These are phyloP conservation scores for Parochlus steinenii DNA, from an alignment of 2,888 invertebrate species.

Conservation along the genomic window DNA sequence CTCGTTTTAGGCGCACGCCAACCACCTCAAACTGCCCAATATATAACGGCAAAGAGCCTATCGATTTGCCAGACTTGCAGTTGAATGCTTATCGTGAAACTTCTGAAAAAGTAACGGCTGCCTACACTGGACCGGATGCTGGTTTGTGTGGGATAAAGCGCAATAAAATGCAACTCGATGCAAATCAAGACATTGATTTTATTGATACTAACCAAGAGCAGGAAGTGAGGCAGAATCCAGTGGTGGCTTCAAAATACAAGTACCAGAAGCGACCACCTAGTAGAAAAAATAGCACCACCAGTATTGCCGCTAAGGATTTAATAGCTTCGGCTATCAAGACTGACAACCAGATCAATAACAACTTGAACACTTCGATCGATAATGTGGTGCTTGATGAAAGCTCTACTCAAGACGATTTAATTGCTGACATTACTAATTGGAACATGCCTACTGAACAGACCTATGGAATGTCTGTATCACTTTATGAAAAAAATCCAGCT, in stretches of 20 bases:
- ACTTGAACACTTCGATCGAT: too few species aligned
- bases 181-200: slow-evolving; percentile 55
- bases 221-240: slow-evolving; percentile 16
- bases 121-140: slow-evolving; percentile 67
- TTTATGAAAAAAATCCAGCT: slow-evolving; percentile 70
- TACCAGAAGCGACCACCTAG: too few species aligned
- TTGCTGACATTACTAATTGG: slow-evolving; percentile 30
- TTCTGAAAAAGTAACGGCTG: slow-evolving; percentile 42
- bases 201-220: slow-evolving; percentile 40
- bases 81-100: slow-evolving; percentile 36
- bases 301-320: too few species aligned
- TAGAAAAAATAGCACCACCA: slow-evolving; percentile 8
- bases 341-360: too few species aligned
- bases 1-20: too few species aligned
- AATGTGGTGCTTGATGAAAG: slow-evolving; percentile 12
- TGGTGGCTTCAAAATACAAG: too few species aligned
- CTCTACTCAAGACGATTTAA: slow-evolving; percentile 16
- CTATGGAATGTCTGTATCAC: slow-evolving; percentile 39
- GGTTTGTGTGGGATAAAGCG: slow-evolving; percentile 59
- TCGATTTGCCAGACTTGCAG: slow-evolving; percentile 48
- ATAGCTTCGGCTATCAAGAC: too few species aligned
- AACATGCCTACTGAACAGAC: slow-evolving; percentile 29
- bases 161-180: slow-evolving; percentile 45
- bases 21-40: slow-evolving; percentile 41
- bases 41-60: slow-evolving; percentile 51